phyloP scores from a whole-genome alignment of 2,888 invertebrate genomes.

The Scaptomyza tumidula region DNA sequence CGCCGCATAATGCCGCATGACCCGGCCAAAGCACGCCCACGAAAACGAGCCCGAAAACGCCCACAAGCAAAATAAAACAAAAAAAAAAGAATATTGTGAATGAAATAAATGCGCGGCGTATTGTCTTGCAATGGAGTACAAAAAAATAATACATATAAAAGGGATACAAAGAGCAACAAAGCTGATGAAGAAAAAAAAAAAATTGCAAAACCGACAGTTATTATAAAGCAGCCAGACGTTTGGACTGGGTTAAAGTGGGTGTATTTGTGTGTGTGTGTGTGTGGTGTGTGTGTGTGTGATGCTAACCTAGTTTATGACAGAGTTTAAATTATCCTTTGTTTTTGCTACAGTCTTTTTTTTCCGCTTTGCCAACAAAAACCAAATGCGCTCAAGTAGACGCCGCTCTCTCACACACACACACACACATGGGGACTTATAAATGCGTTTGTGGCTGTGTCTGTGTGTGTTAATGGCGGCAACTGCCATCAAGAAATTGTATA shows the following conservation, averaged over 20 bases:
- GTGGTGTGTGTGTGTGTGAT: slow-evolving; percentile 46
- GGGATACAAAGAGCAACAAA: slow-evolving; percentile 42
- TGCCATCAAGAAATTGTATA: slow-evolving; percentile 75
- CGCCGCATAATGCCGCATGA: slow-evolving; percentile 72
- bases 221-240: slow-evolving; percentile 62
- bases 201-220: slow-evolving; percentile 77
- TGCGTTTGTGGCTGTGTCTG: slow-evolving; percentile 50
- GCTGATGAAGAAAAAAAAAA: slow-evolving; percentile 77
- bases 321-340: slow-evolving; percentile 78
- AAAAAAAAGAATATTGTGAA: slow-evolving; percentile 28
- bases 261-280: slow-evolving; percentile 19
- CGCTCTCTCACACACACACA: slow-evolving; percentile 13
- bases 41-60: slow-evolving; percentile 16
- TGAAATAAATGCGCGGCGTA: slow-evolving; percentile 60
- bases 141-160: slow-evolving; percentile 49
- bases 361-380: slow-evolving; percentile 64
- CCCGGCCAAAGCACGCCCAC: slow-evolving; percentile 59
- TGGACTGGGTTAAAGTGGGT: slow-evolving; percentile 30
- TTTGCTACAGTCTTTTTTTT: slow-evolving; percentile 72
- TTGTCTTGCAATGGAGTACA: slow-evolving; percentile 45
- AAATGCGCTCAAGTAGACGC: slow-evolving; percentile 54
- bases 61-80: neutral
- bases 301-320: slow-evolving; percentile 79
- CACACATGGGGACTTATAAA: slow-evolving; percentile 34
- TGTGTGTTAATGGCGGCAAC: slow-evolving; percentile 66